A percentile compares a stretch with the other conserved stretches of the same genome.
phyloP scores from a whole-genome alignment of 2,888 invertebrate genomes.

The Dryomyza anilis region DNA sequence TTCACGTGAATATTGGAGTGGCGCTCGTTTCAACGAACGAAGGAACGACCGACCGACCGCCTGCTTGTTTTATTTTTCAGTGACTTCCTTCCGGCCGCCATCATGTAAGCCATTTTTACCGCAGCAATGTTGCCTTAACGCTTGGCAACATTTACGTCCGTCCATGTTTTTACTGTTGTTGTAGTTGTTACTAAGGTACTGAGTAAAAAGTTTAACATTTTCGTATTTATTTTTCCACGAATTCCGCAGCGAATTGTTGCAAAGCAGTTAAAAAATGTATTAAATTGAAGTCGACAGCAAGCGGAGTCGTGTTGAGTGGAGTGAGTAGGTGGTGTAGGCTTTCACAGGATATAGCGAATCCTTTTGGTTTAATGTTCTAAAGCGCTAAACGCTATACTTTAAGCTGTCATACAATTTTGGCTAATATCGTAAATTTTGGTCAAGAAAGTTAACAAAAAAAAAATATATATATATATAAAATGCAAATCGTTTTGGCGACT shows the following conservation, averaged over 20 bases:
- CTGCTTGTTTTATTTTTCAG: slow-evolving; percentile 8
- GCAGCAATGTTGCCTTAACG: not conserved
- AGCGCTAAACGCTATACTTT: not conserved
- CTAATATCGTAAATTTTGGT: not conserved
- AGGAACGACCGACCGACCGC: too few relatives aligned
- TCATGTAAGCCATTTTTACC: not conserved
- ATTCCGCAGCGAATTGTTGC: too few relatives aligned
- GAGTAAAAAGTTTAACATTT: not conserved
- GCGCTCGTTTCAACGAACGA: too few relatives aligned
- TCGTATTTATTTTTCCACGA: too few relatives aligned
- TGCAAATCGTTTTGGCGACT: slow-evolving; percentile 7
- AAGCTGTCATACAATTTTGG: not conserved
- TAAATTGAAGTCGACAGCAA: too few relatives aligned
- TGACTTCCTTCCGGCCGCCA: slow-evolving; percentile 7
- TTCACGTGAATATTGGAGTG: slow-evolving; percentile 9
- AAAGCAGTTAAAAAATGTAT: too few relatives aligned
- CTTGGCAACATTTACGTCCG: not conserved
- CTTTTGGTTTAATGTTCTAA: not conserved
- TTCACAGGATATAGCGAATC: too few relatives aligned
- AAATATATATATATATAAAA: too few relatives aligned
- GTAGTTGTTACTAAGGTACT: not conserved
- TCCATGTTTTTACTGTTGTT: not conserved
- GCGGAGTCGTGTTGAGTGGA: too few relatives aligned
- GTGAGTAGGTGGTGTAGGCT: too few relatives aligned
- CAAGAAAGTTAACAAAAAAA: not conserved